Base-by-base conservation (phyloP, 1,140 invertebrate genomes). In the Neodiprion fabricii region DNA sequence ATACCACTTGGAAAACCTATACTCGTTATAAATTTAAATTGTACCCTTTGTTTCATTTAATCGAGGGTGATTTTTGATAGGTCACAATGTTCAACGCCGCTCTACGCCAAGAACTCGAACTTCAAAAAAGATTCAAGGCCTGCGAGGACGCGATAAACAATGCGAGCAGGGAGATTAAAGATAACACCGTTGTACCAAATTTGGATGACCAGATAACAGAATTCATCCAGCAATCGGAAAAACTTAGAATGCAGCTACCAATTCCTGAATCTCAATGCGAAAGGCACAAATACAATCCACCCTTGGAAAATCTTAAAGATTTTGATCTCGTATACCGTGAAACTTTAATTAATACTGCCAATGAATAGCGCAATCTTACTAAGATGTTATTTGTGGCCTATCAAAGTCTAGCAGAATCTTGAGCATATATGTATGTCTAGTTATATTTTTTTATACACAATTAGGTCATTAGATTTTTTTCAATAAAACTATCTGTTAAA, bases 81-180 rank as follows among this genome's bases (percentile, higher is more conserved):
- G 81, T 76, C 17, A 78, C 73, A 28, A 72, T 84, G 21, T 77
- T 85, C 14, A 85, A 83, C 70, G 75, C 76, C 61, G 48, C 72
- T 9, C 72, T 86, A 9, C 81, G 85, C 71, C 74, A 86, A 68
- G 85, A 86, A 79, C 66, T 84, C 11, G 71, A 80, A 72, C 47
- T 74, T 14, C 40, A 77, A 61, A 75, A 83, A 17, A 50, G 83
- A 47, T 79, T 80, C 71, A 72, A 80, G 70, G 70, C 76, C 17
- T 74, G 72, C 50, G 66, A 75, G 68, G 73, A 79, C 1, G 72
- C 70, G 48, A 70, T 71, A 7, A 79, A 76, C 23, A 76, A 65
- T 17, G 67, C 82, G 65, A 79, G 72, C 48, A 47, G 71, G n/a
- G 70, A 79, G 1, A 78, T 81, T 49, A 77, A 85, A 47, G 78